Base-by-base conservation (phyloP, 2,113 vertebrate genomes). In the Regulus satrapa region DNA sequence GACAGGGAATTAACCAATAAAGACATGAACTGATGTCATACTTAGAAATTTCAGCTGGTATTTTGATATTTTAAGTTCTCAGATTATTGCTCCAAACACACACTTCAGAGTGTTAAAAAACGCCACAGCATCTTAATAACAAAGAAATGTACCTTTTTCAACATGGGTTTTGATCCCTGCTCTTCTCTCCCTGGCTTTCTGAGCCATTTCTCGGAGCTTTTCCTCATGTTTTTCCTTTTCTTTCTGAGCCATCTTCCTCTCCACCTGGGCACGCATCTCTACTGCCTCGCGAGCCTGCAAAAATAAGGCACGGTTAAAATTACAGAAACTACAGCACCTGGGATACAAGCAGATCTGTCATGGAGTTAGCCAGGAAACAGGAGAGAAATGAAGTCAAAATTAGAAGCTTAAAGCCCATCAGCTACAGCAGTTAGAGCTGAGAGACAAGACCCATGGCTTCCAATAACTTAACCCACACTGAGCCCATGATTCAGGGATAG, bases 181-280 rank as follows among this genome's bases (percentile, higher is more conserved):
- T 98, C 99, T 98, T 92, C 99, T 99, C 85, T 99, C 99, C 80
- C 99, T 97, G 66, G 99, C 99, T 98, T 99, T 99, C 95, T 99
- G 99, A 51, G 99, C 99, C 98, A 99, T 97, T 96, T 99, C 99
- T 94, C 99, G 95, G 31, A 99, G 99, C 91, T 99, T 99, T 95
- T 99, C 99, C 94, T 99, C 99, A 32, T 99, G 99, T 95, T 99
- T 99, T 80, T 99, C 99, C 88, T 99, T 99, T 96, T 99, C 99
- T 54, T 99, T 99, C 94, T 99, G 99, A 45, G 99, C 99, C 99
- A 99, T 99, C 97, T 99, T 99, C 96, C 99, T 99, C 95, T 99
- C 99, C 32, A 99, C 99, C 89, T 99, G 99, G 36, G 99, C 99
- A 94, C 99, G 98, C 99, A 99, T 99, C 98, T 99, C 99, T 77